Conservation (phyloP, 2,888 invertebrate species). For the Orgyia antiqua region DNA sequence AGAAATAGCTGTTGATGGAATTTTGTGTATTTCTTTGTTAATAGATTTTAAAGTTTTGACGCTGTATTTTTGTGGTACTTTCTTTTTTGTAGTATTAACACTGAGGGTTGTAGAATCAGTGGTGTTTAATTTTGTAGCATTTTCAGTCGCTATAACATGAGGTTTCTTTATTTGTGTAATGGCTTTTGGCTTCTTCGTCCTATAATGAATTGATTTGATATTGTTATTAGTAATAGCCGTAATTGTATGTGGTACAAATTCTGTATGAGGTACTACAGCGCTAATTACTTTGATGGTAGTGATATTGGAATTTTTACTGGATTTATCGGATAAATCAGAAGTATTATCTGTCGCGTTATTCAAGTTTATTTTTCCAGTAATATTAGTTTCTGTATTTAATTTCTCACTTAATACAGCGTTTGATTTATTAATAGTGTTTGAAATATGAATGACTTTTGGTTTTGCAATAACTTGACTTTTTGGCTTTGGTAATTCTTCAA, state of each 20-base stretch:
- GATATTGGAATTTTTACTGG: constrained; percentile 5
- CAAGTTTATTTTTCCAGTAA: neutral
- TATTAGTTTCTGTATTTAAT: neutral
- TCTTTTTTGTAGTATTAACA: constrained; percentile 51
- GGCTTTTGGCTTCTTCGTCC: constrained; percentile 63
- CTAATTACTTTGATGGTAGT: constrained; percentile 6
- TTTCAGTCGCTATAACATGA: constrained; percentile 24
- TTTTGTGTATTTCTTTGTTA: constrained; percentile 73
- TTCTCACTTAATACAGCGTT: constrained; percentile 2
- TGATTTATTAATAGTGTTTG: constrained; percentile 2
- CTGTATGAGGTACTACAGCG: constrained; percentile 19
- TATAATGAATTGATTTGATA: constrained; percentile 58
- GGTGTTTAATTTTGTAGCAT: constrained; percentile 12
- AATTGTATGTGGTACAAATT: constrained; percentile 44
- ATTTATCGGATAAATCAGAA: neutral
- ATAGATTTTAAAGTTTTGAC: constrained; percentile 62
- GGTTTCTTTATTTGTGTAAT: constrained; percentile 61
- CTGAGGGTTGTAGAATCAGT: constrained; percentile 31
- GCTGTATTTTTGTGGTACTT: constrained; percentile 35
- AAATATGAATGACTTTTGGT: constrained; percentile 1
- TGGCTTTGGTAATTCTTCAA: constrained; percentile 1
- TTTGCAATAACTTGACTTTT: constrained; percentile 9
- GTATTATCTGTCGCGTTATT: constrained; percentile 1
- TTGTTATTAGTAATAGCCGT: constrained; percentile 63
- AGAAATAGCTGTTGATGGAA: constrained; percentile 65